phyloP scores from a whole-genome alignment of 2,797 vertebrate genomes.

The Bryconaethiops microstoma region DNA sequence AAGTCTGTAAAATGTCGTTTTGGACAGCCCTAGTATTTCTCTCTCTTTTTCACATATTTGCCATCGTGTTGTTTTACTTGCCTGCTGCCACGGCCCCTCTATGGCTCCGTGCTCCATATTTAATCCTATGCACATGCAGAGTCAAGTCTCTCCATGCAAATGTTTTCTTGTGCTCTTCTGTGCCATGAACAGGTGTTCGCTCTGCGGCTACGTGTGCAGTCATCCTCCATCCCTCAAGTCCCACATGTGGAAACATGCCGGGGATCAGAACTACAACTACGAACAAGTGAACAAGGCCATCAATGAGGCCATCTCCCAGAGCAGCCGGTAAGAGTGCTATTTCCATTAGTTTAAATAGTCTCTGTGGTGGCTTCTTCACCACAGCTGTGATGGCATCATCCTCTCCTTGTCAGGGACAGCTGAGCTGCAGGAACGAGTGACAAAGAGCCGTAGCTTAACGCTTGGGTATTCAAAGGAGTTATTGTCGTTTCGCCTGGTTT shows the following conservation, averaged over 20 bases:
- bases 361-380: not conserved
- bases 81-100: too few species aligned
- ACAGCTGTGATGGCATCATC: not conserved
- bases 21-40: too few species aligned
- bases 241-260: constrained; percentile 99
- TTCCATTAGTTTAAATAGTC: not conserved
- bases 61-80: too few species aligned
- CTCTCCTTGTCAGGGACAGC: not conserved
- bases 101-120: not conserved
- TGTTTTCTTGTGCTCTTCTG: constrained; percentile 24
- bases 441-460: not conserved
- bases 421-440: not conserved
- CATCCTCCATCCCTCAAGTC: constrained; percentile 97
- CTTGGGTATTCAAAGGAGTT: not conserved
- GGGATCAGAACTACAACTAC: constrained; percentile 98
- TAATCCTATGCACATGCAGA: not conserved
- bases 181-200: constrained; percentile 85
- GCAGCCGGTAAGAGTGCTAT: constrained; percentile 82
- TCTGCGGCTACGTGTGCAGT: constrained; percentile 97
- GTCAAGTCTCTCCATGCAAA: too few species aligned
- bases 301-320: constrained; percentile 95
- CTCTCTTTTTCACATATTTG: too few species aligned
- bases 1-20: too few species aligned
- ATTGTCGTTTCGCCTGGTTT: not conserved
- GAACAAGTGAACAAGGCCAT: constrained; percentile 99